Conservation (phyloP, 1,140 invertebrate species). For the Drosophila suzukii region DNA sequence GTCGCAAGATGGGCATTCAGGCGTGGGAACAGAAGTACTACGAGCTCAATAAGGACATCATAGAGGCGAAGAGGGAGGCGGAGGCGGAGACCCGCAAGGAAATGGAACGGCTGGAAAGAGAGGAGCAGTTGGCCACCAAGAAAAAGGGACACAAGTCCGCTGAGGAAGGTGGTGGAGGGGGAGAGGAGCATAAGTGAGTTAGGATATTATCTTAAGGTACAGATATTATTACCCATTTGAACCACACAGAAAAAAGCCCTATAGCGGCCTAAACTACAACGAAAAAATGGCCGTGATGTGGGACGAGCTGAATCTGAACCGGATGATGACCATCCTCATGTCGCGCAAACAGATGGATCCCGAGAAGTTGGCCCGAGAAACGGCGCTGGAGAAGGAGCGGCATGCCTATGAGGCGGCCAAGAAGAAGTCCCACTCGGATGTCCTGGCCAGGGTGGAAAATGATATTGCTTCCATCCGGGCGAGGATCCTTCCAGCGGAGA, state of each 20-base stretch:
- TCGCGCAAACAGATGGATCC: constrained; percentile 79
- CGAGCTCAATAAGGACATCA: constrained; percentile 78
- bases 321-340: constrained; percentile 78
- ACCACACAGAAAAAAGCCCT: not conserved
- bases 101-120: constrained; percentile 69
- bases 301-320: constrained; percentile 79
- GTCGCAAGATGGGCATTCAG: constrained; percentile 66
- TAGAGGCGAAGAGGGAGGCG: constrained; percentile 75
- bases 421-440: constrained; percentile 64
- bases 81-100: constrained; percentile 71
- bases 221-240: not conserved
- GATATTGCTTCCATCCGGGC: constrained; percentile 68
- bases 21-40: constrained; percentile 80
- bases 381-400: constrained; percentile 76
- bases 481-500: constrained; percentile 69
- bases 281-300: constrained; percentile 71
- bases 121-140: constrained; percentile 39
- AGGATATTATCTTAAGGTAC: too few species aligned
- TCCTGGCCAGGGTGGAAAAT: constrained; percentile 56
- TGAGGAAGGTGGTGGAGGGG: constrained; percentile 2
- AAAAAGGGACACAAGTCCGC: constrained; percentile 43
- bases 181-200: constrained; percentile 26
- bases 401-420: constrained; percentile 72
- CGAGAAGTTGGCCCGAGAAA: constrained; percentile 74
- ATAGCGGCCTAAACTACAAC: constrained; percentile 44